A percentile compares a stretch with the other conserved stretches of the same genome.
Evolutionary conservation across 1,140 invertebrate genomes (phyloP).

Genomic region (Nomia melanderi): DNA sequence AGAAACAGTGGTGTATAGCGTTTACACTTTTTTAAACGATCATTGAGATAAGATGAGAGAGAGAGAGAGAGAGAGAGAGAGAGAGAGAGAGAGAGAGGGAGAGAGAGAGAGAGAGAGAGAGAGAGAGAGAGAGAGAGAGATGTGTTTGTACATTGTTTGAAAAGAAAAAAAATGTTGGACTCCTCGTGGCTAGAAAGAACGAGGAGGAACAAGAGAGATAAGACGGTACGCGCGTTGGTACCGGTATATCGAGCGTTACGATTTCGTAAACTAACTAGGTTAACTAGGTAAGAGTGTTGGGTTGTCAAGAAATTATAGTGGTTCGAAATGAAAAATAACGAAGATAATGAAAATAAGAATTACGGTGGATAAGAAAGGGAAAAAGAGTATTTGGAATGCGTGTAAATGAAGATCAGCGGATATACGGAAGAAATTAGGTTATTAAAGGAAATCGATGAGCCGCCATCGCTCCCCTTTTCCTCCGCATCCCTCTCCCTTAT

Average conservation of each 20-base stretch:
- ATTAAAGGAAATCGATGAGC: conserved; percentile 31
- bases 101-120: no score
- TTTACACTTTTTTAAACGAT: conserved; percentile 22
- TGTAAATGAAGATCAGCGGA: conserved; percentile 26
- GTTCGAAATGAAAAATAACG: not conserved
- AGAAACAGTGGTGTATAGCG: conserved; percentile 8
- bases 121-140: no score
- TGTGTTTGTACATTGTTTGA: conserved; percentile 37
- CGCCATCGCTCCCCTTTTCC: conserved; percentile 8
- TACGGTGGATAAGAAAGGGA: not conserved
- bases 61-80: not conserved
- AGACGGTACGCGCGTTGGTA: conserved; percentile 3
- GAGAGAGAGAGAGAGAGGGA: no score
- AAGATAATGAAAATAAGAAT: not conserved
- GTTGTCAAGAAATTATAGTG: conserved; percentile 20
- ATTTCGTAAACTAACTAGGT: conserved; percentile 35
- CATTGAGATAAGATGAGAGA: conserved; percentile 3
- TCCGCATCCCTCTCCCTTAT: not conserved
- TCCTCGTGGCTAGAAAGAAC: conserved; percentile 10
- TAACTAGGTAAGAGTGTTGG: conserved; percentile 34
- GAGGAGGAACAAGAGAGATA: not conserved
- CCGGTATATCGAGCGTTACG: conserved; percentile 24
- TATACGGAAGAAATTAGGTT: not conserved
- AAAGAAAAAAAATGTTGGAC: not conserved
- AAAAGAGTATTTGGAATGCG: not conserved